Base-by-base conservation (phyloP, 2,888 invertebrate genomes). In the Tipula unca region DNA sequence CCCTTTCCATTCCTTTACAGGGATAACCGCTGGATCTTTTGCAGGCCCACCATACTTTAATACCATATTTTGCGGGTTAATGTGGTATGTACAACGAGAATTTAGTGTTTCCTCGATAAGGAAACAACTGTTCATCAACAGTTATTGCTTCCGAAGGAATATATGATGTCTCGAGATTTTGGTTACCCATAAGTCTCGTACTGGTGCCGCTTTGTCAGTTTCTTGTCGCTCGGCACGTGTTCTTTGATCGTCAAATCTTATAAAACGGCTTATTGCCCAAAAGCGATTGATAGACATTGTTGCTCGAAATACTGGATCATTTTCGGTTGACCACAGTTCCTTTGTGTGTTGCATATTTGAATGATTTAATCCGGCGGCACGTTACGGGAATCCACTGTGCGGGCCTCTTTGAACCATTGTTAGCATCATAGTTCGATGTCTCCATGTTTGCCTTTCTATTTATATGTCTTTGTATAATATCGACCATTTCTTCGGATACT, bases 231-330 rank as follows among this genome's bases (percentile, higher is more conserved):
- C 13, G 13, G 10, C 29, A 14, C 82, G 82, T 29, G 82, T 82
- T 25, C 10, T 17, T 69, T 8, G 20, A 17, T 69, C 25, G 25
- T 69, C 69, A 69, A 69, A 69, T n/a, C 54, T 14, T 54, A 54
- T 54, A 17, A 82, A 82, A 25, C 82, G 82, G 82, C 82, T 25
- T 25, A 83, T 83, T 83, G 25, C 83, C 83, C 83, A 83, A 83
- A 83, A 83, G 25, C 83, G 83, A 13, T 29, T 25, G 25, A 83
- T 29, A 83, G 29, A 29, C 32, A 83, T 29, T 83, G 83, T 29
- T 25, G 69, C 69, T 25, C 69, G 69, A 69, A 25, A 69, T 69
- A 69, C 17, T 69, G 69, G 69, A 69, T 69, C 20, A 25, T 17
- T 25, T 69, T 17, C n/a, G 25, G 69, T 69, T 69, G 17, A 25